Evolutionary conservation across 2,113 vertebrate genomes (phyloP), one percentile per base, ranked within the genome.

Genomic region (Athene cunicularia): DNA sequence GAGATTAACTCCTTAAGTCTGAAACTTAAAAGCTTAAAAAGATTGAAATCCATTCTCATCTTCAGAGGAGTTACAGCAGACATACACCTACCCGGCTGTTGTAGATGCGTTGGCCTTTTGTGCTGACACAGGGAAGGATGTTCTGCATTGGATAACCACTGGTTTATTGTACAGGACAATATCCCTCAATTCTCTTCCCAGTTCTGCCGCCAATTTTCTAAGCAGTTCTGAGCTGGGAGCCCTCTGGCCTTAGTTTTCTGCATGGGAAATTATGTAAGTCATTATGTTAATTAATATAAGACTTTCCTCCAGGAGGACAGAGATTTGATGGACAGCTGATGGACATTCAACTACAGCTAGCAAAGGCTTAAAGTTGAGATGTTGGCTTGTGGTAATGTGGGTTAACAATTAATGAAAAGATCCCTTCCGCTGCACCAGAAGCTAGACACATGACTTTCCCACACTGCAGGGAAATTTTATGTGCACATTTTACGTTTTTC

Each of bases 391-490:
- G 47, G 43, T 26, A 35, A 30, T 0, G 11, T 49, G 43, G 52
- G 43, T 52, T 86, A 84, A 45, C 18, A 43, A 27, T 84, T 53
- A 63, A 45, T 4, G 4, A 59, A 62, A 9, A 74, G 12, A 32
- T 52, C n/a, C 43, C 23, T 63, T 86, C 49, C 1, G 0, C 56
- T 45, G 33, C 2, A 39, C 3, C 0, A 87, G 85, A 75, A 94
- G 55, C 43, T 11, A 45, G 45, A 60, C n/a, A 45, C 33, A 12
- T 12, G 20, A 37, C 20, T 64, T 75, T 89, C 86, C 84, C 79
- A 91, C 33, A 12, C 53, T 27, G 37, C 35, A 21, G 95, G 86
- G 93, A 90, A 87, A 88, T 96, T 97, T 96, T 89, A 15, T 24
- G 39, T 68, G 49, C 45, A 26, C 41, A 4, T 75, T 85, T 63